phyloP scores from a whole-genome alignment of 2,888 invertebrate species.

The Tenthredo distinguenda region DNA sequence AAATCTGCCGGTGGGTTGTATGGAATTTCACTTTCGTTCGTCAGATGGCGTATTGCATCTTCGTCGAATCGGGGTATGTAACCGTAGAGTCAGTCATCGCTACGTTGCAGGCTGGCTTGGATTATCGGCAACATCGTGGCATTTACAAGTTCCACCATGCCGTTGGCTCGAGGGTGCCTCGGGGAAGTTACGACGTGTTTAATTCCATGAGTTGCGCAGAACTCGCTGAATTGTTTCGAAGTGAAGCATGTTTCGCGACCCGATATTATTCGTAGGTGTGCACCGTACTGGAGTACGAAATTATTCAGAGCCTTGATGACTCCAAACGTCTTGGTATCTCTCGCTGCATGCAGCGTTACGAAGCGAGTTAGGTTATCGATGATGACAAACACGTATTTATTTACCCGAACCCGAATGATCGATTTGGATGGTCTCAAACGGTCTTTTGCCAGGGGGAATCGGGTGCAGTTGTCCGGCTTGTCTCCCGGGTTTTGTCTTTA shows the following conservation, averaged over 20 bases:
- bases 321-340: constrained; percentile 45
- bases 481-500: constrained; percentile 15
- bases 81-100: constrained; percentile 59
- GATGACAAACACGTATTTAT: constrained; percentile 57
- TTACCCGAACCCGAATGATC: constrained; percentile 59
- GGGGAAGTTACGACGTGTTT: constrained; percentile 57
- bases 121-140: constrained; percentile 45
- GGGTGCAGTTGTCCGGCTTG: constrained; percentile 59
- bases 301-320: constrained; percentile 52
- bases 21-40: not conserved
- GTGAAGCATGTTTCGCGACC: constrained; percentile 60
- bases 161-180: constrained; percentile 58
- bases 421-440: constrained; percentile 57
- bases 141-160: constrained; percentile 56
- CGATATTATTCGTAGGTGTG: constrained; percentile 55
- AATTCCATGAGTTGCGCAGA: constrained; percentile 54
- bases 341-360: constrained; percentile 56
- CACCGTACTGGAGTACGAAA: constrained; percentile 57
- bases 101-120: constrained; percentile 27
- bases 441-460: constrained; percentile 58
- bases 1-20: constrained; percentile 47
- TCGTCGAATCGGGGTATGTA: constrained; percentile 54
- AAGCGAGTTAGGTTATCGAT: constrained; percentile 61
- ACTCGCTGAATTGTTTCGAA: constrained; percentile 51
- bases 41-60: constrained; percentile 38